Base-by-base conservation (phyloP, 2,113 vertebrate species). In the Trichomycterus rosablanca region DNA sequence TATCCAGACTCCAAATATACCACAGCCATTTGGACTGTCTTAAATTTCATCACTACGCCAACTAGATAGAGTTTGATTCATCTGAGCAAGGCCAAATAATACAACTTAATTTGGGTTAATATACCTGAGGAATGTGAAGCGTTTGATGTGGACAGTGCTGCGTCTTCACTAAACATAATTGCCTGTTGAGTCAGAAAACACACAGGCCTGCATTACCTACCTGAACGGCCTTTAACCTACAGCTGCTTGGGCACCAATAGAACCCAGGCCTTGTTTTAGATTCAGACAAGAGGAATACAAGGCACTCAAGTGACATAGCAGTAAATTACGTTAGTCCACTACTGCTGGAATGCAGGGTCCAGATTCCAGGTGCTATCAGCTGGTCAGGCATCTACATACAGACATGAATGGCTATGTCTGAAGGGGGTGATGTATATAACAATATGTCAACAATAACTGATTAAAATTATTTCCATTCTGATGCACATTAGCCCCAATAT, bases 51-150 rank as follows among this genome's bases (percentile, higher is more conserved):
- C 91, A 85, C 86, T 88, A 87, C 85, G 88, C 78, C 73, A 81
- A 87, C 80, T 78, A 89, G 91, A 92, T 89, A 88, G 89, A 87
- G 85, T 88, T 89, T 80, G 87, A 90, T 88, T 87, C 54, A 74
- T 84, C 85, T 84, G 77, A 84, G 76, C 81, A 82, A 81, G 87
- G 85, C 86, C 72, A 67, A 81, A 91, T 96, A 96, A 97, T 94
- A 93, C 96, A 95, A 94, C 83, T 91, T 94, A 92, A 97, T 97
- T 96, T 97, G 84, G 84, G 84, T 88, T 97, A 97, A 97, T 97
- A 93, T 96, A 89, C 86, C 83, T 63, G 52, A 94, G 92, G 94
- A 95, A 97, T 94, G 91, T 87, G 73, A 79, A 14, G 40, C 74
- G 84, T 96, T 97, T 94, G 93, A 95, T 94, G 90, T 89, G 86